Conservation (phyloP, 1,140 invertebrate species). For the Drosophila persimilis region DNA sequence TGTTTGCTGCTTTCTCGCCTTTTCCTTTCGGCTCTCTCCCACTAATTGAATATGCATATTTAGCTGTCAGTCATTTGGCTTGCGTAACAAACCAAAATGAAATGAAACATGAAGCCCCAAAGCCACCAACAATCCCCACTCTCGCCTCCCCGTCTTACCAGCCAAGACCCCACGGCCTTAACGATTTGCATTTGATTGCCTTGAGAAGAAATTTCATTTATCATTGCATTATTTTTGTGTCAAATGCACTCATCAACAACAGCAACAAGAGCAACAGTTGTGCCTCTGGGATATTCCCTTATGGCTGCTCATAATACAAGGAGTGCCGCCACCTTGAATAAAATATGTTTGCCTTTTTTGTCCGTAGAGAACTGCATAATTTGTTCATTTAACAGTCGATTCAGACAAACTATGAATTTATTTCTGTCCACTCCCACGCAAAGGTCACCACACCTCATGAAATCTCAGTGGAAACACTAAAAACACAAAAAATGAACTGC, state of each 20-base stretch:
- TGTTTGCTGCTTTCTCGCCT: neutral
- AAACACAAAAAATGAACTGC: no score
- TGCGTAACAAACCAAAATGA: slow-evolving; percentile 47
- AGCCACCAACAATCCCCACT: neutral
- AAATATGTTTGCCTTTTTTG: no score
- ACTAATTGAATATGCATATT: slow-evolving; percentile 60
- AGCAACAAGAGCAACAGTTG: neutral
- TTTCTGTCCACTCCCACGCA: no score
- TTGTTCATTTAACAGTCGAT: no score
- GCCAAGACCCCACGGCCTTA: neutral
- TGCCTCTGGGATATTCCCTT: no score
- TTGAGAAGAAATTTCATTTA: slow-evolving; percentile 36
- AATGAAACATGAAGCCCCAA: slow-evolving; percentile 41
- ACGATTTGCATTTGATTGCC: slow-evolving; percentile 34
- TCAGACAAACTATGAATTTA: no score
- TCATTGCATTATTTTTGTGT: slow-evolving; percentile 26
- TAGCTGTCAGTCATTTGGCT: slow-evolving; percentile 53
- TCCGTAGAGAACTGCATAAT: no score
- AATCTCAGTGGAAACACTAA: no score
- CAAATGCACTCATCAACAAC: slow-evolving; percentile 15
- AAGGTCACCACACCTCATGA: no score
- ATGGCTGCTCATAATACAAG: no score
- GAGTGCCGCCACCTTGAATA: no score
- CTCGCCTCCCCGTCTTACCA: no score
- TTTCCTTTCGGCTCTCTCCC: neutral